phyloP scores from a whole-genome alignment of 2,113 vertebrate genomes.

The Charina bottae region DNA sequence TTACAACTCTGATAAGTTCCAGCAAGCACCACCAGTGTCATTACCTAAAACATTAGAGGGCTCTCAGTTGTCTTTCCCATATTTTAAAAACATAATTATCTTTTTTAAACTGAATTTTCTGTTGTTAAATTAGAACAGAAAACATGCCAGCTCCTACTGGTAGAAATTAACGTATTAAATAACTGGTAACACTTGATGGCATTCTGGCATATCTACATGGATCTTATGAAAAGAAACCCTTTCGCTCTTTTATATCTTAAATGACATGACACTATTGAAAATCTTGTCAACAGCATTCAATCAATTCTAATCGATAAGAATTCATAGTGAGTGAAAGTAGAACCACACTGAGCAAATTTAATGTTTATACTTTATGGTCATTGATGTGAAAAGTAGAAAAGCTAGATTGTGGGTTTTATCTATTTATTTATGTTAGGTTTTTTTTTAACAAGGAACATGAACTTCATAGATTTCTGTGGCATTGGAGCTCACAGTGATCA shows the following conservation, averaged over 20 bases:
- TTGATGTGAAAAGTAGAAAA: slow-evolving; percentile 21
- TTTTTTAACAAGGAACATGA: background rate
- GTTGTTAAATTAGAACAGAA: background rate
- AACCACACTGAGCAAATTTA: background rate
- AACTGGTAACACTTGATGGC: background rate
- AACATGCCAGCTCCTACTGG: background rate
- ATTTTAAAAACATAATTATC: background rate
- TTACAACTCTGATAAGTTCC: background rate
- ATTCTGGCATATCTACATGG: background rate
- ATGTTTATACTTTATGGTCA: slow-evolving; percentile 5
- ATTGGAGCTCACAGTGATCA: background rate
- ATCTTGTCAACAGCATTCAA: background rate
- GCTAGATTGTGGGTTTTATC: background rate
- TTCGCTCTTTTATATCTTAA: background rate
- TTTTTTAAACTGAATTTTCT: background rate
- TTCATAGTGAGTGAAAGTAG: slow-evolving; percentile 29
- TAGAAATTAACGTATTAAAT: background rate
- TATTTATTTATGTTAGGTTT: too few relatives aligned
- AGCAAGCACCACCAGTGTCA: background rate
- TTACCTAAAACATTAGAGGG: background rate
- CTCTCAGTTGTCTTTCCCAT: background rate
- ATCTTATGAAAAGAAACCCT: background rate
- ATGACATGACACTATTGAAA: background rate
- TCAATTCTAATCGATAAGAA: slow-evolving; percentile 33
- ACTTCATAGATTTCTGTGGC: background rate